Evolutionary conservation across 2,888 invertebrate genomes (phyloP).

Genomic region (Melanophora roralis): DNA sequence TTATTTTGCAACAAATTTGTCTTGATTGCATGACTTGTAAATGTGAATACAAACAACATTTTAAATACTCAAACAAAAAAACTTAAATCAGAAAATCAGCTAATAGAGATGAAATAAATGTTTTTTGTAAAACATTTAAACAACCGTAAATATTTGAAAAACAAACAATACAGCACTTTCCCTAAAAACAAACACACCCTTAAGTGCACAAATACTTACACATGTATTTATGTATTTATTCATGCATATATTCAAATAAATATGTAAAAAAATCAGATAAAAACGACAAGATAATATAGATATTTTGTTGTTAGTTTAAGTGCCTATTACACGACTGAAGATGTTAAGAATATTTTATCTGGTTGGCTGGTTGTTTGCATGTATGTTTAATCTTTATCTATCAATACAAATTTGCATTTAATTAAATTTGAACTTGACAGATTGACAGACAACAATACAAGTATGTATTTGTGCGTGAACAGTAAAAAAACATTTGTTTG

Average conservation of each 20-base stretch:
- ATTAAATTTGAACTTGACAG: conserved; percentile 55
- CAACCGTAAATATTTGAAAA: conserved; percentile 47
- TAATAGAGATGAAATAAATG: conserved; percentile 38
- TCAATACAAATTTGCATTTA: conserved; percentile 48
- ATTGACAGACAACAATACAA: conserved; percentile 6
- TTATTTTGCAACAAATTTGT: conserved; percentile 22
- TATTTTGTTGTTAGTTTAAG: too few relatives aligned
- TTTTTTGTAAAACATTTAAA: conserved; percentile 47
- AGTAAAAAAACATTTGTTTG: too few relatives aligned
- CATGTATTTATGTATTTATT: too few relatives aligned
- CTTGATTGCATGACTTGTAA: conserved; percentile 6
- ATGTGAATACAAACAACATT: conserved; percentile 1
- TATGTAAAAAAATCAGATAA: too few relatives aligned
- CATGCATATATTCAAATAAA: too few relatives aligned
- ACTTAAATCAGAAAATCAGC: too few relatives aligned
- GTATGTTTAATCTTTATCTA: too few relatives aligned
- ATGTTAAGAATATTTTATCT: too few relatives aligned
- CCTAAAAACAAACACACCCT: background rate
- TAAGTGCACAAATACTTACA: background rate
- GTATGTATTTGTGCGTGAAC: background rate
- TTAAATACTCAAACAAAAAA: conserved; percentile 20
- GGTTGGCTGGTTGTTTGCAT: too few relatives aligned
- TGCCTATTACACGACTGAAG: too few relatives aligned
- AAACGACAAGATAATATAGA: too few relatives aligned
- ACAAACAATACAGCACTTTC: background rate